These are phyloP conservation scores for Drosophila quadrilineata DNA, from an alignment of 1,140 invertebrate genomes.

Conservation along the genomic window DNA sequence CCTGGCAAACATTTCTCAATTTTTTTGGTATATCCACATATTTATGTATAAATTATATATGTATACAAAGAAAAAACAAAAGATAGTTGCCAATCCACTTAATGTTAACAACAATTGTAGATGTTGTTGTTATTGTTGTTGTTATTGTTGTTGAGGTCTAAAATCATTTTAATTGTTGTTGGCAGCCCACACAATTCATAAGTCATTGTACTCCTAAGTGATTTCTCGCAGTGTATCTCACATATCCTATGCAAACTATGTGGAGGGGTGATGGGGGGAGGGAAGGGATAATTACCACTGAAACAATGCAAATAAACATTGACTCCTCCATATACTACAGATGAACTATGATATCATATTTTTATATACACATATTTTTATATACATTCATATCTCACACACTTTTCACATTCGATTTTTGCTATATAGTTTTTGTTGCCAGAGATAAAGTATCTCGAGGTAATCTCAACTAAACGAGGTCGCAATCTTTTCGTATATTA, in stretches of 20 bases:
- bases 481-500: no score
- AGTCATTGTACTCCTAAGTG: not conserved
- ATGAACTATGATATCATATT: not conserved
- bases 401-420: no score
- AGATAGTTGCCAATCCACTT: not conserved
- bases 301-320: no score
- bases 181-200: conserved; percentile 1
- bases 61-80: conserved; percentile 1
- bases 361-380: not conserved
- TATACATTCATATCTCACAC: no score
- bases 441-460: no score
- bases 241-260: not conserved
- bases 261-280: no score
- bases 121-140: no score
- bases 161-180: conserved; percentile 19
- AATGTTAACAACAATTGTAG: not conserved
- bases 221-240: not conserved
- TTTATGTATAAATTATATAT: conserved; percentile 22
- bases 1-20: conserved; percentile 2
- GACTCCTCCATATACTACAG: no score
- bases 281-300: no score
- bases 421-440: no score
- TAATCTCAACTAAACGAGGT: no score
- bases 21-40: conserved; percentile 9
- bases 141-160: not conserved